These are phyloP conservation scores for Drosophila kepulauana DNA, from an alignment of 1,140 invertebrate genomes.

Conservation along the genomic window DNA sequence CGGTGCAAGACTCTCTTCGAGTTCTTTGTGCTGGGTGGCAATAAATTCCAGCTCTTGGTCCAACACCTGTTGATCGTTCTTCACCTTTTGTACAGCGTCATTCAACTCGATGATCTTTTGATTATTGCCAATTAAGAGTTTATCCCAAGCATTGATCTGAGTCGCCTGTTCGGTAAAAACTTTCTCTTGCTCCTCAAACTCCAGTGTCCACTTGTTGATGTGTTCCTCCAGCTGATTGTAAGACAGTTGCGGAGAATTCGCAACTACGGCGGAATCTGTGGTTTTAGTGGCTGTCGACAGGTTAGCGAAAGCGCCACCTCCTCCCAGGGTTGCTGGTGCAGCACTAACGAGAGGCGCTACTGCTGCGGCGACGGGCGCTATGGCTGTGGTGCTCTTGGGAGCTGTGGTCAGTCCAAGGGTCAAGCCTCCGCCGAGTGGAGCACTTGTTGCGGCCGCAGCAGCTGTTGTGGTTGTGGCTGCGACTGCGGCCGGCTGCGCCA, in stretches of 20 bases:
- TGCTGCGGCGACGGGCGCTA: constrained; percentile 39
- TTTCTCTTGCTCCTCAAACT: constrained; percentile 97
- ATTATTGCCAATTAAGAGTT: constrained; percentile 94
- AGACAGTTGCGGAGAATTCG: constrained; percentile 86
- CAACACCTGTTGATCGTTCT: constrained; percentile 94
- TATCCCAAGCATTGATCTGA: constrained; percentile 97
- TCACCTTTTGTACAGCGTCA: constrained; percentile 93
- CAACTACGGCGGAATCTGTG: constrained; percentile 63
- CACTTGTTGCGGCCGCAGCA: constrained; percentile 11
- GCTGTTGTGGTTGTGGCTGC: constrained; percentile 31
- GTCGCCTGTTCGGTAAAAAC: constrained; percentile 97
- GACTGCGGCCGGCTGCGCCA: constrained; percentile 35
- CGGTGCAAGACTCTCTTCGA: constrained; percentile 94
- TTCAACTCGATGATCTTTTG: constrained; percentile 96
- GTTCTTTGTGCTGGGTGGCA: constrained; percentile 95
- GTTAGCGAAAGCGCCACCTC: constrained; percentile 59
- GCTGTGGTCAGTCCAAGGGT: constrained; percentile 36
- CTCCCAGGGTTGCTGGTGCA: constrained; percentile 28
- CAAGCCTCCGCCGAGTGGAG: constrained; percentile 24
- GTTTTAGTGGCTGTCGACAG: constrained; percentile 69
- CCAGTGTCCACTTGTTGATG: constrained; percentile 98
- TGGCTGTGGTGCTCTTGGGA: constrained; percentile 40
- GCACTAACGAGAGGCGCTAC: constrained; percentile 31
- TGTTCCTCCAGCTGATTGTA: constrained; percentile 96
- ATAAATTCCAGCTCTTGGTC: constrained; percentile 98